These are phyloP conservation scores for Ridgeia piscesae DNA, from an alignment of 1,140 invertebrate genomes.

Conservation along the genomic window DNA sequence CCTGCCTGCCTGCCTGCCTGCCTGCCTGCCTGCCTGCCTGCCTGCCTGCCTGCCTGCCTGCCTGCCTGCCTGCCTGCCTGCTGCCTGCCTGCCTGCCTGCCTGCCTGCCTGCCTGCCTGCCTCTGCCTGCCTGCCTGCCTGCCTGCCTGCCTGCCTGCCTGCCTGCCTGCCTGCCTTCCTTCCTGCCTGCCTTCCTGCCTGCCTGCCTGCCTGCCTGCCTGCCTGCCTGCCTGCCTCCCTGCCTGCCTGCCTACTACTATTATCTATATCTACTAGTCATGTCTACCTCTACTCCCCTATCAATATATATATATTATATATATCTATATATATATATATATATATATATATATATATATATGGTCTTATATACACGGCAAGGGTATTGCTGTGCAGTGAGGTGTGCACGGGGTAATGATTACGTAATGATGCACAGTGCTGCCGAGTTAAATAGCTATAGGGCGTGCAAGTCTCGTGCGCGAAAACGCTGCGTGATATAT, in stretches of 20 bases:
- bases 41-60: conserved; percentile 26
- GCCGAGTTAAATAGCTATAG: too few species aligned
- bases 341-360: too few species aligned
- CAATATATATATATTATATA: too few species aligned
- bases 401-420: too few species aligned
- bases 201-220: too few species aligned
- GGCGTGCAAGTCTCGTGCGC: too few species aligned
- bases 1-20: conserved; percentile 25
- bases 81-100: conserved; percentile 22
- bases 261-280: not conserved
- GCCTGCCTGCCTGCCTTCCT: conserved; percentile 14
- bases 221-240: conserved; percentile 11
- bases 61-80: conserved; percentile 19
- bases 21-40: conserved; percentile 23
- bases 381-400: too few species aligned
- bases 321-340: too few species aligned
- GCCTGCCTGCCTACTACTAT: not conserved
- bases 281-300: too few species aligned
- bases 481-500: too few species aligned
- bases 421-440: too few species aligned
- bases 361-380: too few species aligned
- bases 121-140: conserved; percentile 22
- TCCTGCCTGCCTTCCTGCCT: not conserved
- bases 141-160: conserved; percentile 22
- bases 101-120: conserved; percentile 20